These are phyloP conservation scores for Stomorhina lunata DNA, from an alignment of 2,888 invertebrate genomes.

Conservation along the genomic window DNA sequence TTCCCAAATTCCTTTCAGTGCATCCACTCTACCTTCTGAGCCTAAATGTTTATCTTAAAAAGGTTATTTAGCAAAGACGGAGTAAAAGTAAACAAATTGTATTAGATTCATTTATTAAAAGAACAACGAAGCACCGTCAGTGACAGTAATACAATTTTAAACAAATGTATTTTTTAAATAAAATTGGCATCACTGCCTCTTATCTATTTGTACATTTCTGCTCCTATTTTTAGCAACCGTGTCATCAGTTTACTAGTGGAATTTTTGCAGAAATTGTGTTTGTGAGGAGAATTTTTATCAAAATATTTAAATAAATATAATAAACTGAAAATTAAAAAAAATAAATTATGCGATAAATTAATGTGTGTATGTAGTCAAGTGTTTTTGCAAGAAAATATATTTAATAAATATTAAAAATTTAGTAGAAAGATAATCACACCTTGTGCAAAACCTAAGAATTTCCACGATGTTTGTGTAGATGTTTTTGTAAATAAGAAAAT, in stretches of 20 bases:
- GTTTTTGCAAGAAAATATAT: neutral
- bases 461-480: neutral
- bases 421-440: neutral
- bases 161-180: too few species aligned
- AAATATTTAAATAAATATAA: neutral
- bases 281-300: slow-evolving; percentile 8
- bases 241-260: slow-evolving; percentile 3
- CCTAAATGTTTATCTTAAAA: too few species aligned
- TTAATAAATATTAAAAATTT: neutral
- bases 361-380: neutral
- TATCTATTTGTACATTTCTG: too few species aligned
- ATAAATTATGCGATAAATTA: neutral
- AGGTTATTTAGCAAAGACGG: too few species aligned
- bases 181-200: neutral
- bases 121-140: too few species aligned
- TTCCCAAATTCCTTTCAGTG: too few species aligned
- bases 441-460: neutral
- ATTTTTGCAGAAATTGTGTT: neutral
- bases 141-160: too few species aligned
- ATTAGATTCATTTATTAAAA: too few species aligned
- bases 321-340: neutral
- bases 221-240: slow-evolving; percentile 3
- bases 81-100: too few species aligned
- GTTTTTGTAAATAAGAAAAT: neutral
- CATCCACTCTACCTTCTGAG: too few species aligned